Evolutionary conservation across 1,140 invertebrate genomes (phyloP), one percentile per base, ranked within the genome.

Genomic region (Meloidogyne hapla): DNA sequence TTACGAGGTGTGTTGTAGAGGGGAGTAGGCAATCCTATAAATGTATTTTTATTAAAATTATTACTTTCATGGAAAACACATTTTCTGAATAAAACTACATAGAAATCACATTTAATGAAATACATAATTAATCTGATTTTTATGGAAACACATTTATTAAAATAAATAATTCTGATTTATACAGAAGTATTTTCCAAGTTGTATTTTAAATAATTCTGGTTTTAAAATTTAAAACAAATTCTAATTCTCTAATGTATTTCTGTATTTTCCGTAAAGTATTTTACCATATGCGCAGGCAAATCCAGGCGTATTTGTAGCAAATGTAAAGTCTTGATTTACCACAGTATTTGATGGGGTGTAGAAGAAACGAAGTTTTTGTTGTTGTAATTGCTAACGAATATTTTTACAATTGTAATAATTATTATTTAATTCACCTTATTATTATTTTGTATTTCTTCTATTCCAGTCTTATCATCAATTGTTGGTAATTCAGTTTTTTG

Each of bases 1-100:
- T 73, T 73, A 21, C 71, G 56, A 2, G 71, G 71, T 6, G 71
- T 73, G 4, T 73, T 73, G 12, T 73, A 73, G 1, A 56, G 5
- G 4, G 71, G 71, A 28, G 56, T 61, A 8, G 71, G 71, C 5
- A 73, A 61, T 15, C 71, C 71, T 73, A 5, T 33, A 71, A 42
- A 42, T n/a, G 9, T 25, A 33, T n/a, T 15, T 25, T 40, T 42
- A 23, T 26, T 13, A 66, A 66, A 21, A 61, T 3, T 71, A 15
- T 6, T 28, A 21, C 3, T 18, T 69, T 13, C 9, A 5, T 9
- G 3, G 68, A 13, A 12, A 40, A 33, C 33, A 33, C 33, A 33
- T 33, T 33, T 33, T 33, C 3, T 33, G 9, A 33, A 33, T 33
- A 33, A 33, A 33, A n/a, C n/a, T n/a, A n/a, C 9, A 5, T 9